A percentile compares a stretch with the other conserved stretches of the same genome.
These are phyloP conservation scores for Muscina levida DNA, from an alignment of 2,888 invertebrate genomes.

Conservation along the genomic window DNA sequence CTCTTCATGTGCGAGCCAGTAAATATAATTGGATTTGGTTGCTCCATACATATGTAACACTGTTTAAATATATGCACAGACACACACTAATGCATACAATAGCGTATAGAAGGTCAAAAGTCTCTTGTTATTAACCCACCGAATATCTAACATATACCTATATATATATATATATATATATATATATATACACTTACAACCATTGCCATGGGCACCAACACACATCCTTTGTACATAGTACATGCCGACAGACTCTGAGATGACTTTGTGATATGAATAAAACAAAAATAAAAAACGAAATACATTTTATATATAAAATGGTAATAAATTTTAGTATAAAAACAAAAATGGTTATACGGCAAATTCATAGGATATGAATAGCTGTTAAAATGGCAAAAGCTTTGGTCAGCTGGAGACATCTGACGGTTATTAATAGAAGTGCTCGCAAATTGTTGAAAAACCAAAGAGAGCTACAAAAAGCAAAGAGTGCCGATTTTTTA, in stretches of 20 bases:
- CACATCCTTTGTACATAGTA: too few relatives aligned
- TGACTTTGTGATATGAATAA: slow-evolving; percentile 16
- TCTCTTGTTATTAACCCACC: too few relatives aligned
- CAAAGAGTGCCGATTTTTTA: background rate
- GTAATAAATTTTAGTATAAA: background rate
- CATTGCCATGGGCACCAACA: too few relatives aligned
- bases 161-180: background rate
- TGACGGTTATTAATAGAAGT: background rate
- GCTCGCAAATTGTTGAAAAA: too few relatives aligned
- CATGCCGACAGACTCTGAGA: background rate
- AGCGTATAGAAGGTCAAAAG: too few relatives aligned
- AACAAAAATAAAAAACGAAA: slow-evolving; percentile 6
- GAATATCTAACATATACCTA: too few relatives aligned
- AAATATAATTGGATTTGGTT: background rate
- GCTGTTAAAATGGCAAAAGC: slow-evolving; percentile 9
- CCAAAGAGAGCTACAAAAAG: background rate
- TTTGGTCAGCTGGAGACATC: slow-evolving; percentile 6
- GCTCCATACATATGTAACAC: background rate
- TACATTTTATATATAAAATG: slow-evolving; percentile 8
- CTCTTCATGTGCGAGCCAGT: too few relatives aligned
- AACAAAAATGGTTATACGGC: background rate
- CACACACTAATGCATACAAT: too few relatives aligned
- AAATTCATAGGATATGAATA: background rate
- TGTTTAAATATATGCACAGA: background rate
- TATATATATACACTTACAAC: background rate